phyloP scores from a whole-genome alignment of 2,888 invertebrate genomes.

The Pyrocoelia pectoralis region DNA sequence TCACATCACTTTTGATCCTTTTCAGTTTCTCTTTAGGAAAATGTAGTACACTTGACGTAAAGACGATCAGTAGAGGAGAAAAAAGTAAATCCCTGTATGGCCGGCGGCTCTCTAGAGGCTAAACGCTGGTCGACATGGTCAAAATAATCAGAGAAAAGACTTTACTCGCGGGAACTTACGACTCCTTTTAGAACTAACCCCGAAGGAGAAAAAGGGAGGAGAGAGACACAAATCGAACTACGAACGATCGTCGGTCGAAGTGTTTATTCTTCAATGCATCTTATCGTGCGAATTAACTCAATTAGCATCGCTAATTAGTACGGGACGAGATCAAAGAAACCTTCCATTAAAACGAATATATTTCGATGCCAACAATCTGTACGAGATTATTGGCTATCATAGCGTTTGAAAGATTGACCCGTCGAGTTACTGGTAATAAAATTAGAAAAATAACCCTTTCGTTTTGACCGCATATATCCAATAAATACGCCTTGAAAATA shows the following conservation, averaged over 20 bases:
- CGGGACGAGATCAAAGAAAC: not conserved
- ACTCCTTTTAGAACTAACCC: slow-evolving; percentile 39
- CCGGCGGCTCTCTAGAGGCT: slow-evolving; percentile 35
- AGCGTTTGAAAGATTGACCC: slow-evolving; percentile 8
- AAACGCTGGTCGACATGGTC: slow-evolving; percentile 39
- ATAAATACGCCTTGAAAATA: slow-evolving; percentile 35
- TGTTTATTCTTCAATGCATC: not conserved
- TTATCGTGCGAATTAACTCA: not conserved
- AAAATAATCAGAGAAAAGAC: slow-evolving; percentile 44
- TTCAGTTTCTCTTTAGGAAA: slow-evolving; percentile 19
- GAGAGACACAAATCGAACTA: slow-evolving; percentile 10
- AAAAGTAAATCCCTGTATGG: slow-evolving; percentile 36
- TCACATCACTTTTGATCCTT: slow-evolving; percentile 14
- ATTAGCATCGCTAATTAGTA: not conserved
- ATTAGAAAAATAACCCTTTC: slow-evolving; percentile 31
- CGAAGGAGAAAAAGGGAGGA: slow-evolving; percentile 30
- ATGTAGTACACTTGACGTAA: slow-evolving; percentile 24
- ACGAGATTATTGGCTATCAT: not conserved
- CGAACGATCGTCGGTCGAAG: not conserved
- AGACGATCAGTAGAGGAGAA: slow-evolving; percentile 20
- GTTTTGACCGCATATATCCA: slow-evolving; percentile 17
- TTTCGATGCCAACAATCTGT: not conserved
- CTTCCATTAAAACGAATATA: not conserved
- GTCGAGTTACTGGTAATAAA: slow-evolving; percentile 24
- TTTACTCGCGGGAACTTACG: slow-evolving; percentile 36